Base-by-base conservation (phyloP, 2,113 vertebrate species). In the Corvus hawaiiensis region DNA sequence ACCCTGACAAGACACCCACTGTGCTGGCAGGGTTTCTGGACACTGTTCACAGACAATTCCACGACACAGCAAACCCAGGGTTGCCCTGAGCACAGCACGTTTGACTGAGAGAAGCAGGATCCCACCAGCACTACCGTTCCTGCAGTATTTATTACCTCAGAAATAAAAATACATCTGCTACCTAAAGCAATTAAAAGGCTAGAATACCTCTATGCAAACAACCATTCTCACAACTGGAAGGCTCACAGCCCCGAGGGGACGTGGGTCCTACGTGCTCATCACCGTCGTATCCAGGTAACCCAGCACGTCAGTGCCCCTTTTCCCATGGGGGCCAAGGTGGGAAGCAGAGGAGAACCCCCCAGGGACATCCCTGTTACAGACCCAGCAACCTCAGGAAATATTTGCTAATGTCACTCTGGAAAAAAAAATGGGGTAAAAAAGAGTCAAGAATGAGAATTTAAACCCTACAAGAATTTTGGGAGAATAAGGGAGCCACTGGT, bases 171-270 rank as follows among this genome's bases (percentile, higher is more conserved):
- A 55, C 63, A 59, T n/a, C 73, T 63, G 73, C 56, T 28, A 55
- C 67, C 72, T 74, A 69, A 91, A 91, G 61, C 69, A 84, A 89
- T 61, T 78, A 64, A 61, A 84, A 81, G 52, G 56, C 21, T 24
- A 43, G 54, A 87, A 41, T 13, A 52, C 9, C 83, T 80, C 28
- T 26, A 41, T 4, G 33, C 6, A 20, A 84, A 71, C 7, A 4
- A 15, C 13, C 3, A 0, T 43, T 63, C 30, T 75, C 16, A 6
- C 68, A 69, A 6, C 63, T 7, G 49, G 17, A 49, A 76, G 58
- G 41, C 55, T 41, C 32, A 4, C 0, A 3, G 72, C 51, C 27
- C 30, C 0, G 0, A 32, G n/a, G 59, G 58, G 44, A 73, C 1
- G 0, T 2, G 2, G 27, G 9, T 61, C 55, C 71, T 30, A 3